Percentiles rank a stretch among this genome's conserved stretches.
These are phyloP conservation scores for Clytia hemisphaerica DNA, from an alignment of 30 jellyfish, hydroid and myxozoan species.

Conservation along the genomic window DNA sequence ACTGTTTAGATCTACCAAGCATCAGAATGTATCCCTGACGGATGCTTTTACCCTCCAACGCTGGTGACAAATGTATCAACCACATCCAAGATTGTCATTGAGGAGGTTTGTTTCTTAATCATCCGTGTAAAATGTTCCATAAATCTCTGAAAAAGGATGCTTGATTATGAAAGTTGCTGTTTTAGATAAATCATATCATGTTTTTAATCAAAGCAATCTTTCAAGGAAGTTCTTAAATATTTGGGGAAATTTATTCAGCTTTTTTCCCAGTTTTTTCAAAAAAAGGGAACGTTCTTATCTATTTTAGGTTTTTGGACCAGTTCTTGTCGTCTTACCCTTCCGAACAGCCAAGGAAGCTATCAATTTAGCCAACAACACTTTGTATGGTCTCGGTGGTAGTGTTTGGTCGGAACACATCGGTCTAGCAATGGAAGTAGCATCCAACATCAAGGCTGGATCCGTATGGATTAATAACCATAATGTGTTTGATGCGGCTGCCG, in stretches of 20 bases:
- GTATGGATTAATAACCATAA: conserved; percentile 94
- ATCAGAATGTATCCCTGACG: conserved; percentile 60
- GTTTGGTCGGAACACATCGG: conserved; percentile 96
- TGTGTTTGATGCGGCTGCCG: conserved; percentile 91
- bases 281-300: not conserved
- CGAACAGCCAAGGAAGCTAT: conserved; percentile 97
- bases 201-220: not conserved
- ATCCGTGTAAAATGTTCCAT: not conserved
- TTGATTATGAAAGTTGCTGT: not conserved
- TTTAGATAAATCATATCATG: not conserved
- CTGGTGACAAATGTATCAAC: conserved; percentile 85
- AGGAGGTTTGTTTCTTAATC: conserved; percentile 53
- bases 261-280: not conserved
- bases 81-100: conserved; percentile 68
- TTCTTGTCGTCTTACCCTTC: conserved; percentile 68
- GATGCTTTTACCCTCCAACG: conserved; percentile 93
- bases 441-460: conserved; percentile 82
- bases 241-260: too few species aligned
- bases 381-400: conserved; percentile 92
- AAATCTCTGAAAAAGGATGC: not conserved
- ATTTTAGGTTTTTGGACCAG: conserved; percentile 89
- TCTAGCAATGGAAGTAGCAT: conserved; percentile 95
- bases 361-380: conserved; percentile 72
- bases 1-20: conserved; percentile 71
- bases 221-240: too few species aligned